These are phyloP conservation scores for Schizopygopsis malacanthus DNA, from an alignment of 2,797 vertebrate genomes.

Conservation along the genomic window DNA sequence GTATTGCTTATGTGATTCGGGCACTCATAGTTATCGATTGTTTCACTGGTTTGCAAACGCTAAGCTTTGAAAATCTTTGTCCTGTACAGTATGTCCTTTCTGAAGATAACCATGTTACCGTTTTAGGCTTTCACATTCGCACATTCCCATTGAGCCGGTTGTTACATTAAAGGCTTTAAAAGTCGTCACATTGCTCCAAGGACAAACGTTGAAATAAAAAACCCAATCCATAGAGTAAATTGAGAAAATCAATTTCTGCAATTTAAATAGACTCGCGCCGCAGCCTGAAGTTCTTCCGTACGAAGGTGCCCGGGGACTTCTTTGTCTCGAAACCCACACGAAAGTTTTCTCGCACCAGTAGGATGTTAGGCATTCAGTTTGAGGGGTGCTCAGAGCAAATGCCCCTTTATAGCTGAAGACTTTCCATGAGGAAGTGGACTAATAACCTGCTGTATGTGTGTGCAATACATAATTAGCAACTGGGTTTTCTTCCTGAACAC, in stretches of 20 bases:
- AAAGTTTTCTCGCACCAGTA: conserved; percentile 2
- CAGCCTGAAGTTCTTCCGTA: conserved; percentile 20
- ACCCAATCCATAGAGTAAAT: conserved; percentile 36
- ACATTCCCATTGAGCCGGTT: background rate
- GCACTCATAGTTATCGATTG: conserved; percentile 28
- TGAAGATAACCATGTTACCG: conserved; percentile 4
- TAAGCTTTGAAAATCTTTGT: conserved; percentile 22
- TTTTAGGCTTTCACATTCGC: conserved; percentile 18
- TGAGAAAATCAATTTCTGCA: conserved; percentile 12
- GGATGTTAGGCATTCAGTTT: background rate
- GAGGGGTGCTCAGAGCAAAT: conserved; percentile 33
- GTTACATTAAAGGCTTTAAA: conserved; percentile 10
- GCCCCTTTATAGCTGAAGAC: conserved; percentile 24
- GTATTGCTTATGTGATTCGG: conserved; percentile 1
- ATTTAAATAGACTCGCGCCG: conserved; percentile 43
- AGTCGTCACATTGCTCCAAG: conserved; percentile 17
- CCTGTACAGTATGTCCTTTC: conserved; percentile 25
- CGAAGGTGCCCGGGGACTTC: background rate
- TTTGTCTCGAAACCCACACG: background rate
- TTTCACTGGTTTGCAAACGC: background rate
- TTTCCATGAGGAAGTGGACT: conserved; percentile 28
- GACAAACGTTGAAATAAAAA: conserved; percentile 39
- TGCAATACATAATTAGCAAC: conserved; percentile 43
- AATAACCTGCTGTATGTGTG: conserved; percentile 40
- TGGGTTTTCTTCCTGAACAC: conserved; percentile 24